Base-by-base conservation (phyloP, 1,140 invertebrate species). In the Ceratosolen fusciceps region DNA sequence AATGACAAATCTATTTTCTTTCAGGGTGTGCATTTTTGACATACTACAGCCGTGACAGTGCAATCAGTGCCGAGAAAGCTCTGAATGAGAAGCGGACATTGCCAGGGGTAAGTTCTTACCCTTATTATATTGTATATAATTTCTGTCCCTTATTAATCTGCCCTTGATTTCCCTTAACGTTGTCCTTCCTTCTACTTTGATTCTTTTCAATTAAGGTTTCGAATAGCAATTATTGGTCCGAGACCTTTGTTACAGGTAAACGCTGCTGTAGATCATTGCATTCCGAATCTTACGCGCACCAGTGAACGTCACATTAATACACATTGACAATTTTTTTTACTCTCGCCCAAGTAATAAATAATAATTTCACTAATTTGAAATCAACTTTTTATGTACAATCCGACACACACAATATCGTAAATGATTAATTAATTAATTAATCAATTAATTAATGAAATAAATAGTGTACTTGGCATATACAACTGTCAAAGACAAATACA, bases 31-130 rank as follows among this genome's bases (percentile, higher is more conserved):
- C 97, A 86, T 98, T 99, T 92, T 93, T 99, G 88, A 99, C 98
- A 84, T 98, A 98, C 92, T 98, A 96, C 91, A 96, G 94, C 90
- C 94, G 96, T 88, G 97, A 98, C 90, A 97, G 96, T 92, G 96
- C 97, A 84, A 92, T 96, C 87, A 95, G 93, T 92, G 97, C 96
- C 88, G 96, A 98, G 92, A 93, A 95, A 90, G 94, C 96, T 86
- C 94, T 98, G 86, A 97, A 98, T 94, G 97, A 99, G 92, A 98
- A 98, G 93, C 96, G 96, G 92, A 97, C 97, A 90, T 93, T 99
- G 92, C 96, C 97, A 92, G 97, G 97, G 96, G 97, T 98, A 90
- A 97, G 96, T 96, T 73, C 34, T 19, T 73, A 21, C 9, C 56
- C 52, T 65, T 75, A 37, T 74, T 74, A 74, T 74, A 34, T 34